Conservation (phyloP, 2,888 invertebrate species). For the Drosophila formosana region DNA sequence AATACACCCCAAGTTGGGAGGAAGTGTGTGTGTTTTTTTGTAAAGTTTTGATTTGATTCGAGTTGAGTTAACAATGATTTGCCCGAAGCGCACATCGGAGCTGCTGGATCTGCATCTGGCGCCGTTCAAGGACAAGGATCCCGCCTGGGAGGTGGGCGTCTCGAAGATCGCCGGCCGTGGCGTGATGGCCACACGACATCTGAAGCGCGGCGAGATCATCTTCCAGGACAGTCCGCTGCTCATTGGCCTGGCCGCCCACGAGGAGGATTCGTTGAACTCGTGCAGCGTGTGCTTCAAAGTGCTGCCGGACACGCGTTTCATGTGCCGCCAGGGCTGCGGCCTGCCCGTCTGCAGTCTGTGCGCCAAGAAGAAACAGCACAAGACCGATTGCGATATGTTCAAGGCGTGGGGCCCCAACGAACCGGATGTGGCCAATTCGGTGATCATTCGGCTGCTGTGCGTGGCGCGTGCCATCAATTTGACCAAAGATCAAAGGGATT, state of each 20-base stretch:
- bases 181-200: constrained; percentile 88
- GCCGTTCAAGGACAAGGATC: constrained; percentile 82
- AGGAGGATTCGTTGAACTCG: constrained; percentile 86
- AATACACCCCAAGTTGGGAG: too few species aligned
- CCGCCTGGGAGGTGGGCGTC: constrained; percentile 87
- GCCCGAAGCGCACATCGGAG: constrained; percentile 83
- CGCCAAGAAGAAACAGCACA: constrained; percentile 87
- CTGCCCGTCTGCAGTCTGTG: constrained; percentile 90
- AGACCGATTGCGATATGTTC: constrained; percentile 88
- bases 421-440: constrained; percentile 82
- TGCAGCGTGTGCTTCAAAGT: constrained; percentile 89
- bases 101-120: constrained; percentile 80
- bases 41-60: background rate
- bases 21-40: constrained; percentile 11
- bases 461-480: constrained; percentile 83
- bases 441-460: constrained; percentile 81
- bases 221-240: constrained; percentile 90
- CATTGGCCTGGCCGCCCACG: constrained; percentile 88
- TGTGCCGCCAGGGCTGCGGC: constrained; percentile 89
- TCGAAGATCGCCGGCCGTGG: constrained; percentile 90
- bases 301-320: constrained; percentile 84
- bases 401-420: constrained; percentile 87
- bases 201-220: constrained; percentile 89
- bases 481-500: constrained; percentile 80
- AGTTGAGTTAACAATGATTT: constrained; percentile 68